These are phyloP conservation scores for Pseudopipra pipra DNA, from an alignment of 2,113 vertebrate genomes.

Conservation along the genomic window DNA sequence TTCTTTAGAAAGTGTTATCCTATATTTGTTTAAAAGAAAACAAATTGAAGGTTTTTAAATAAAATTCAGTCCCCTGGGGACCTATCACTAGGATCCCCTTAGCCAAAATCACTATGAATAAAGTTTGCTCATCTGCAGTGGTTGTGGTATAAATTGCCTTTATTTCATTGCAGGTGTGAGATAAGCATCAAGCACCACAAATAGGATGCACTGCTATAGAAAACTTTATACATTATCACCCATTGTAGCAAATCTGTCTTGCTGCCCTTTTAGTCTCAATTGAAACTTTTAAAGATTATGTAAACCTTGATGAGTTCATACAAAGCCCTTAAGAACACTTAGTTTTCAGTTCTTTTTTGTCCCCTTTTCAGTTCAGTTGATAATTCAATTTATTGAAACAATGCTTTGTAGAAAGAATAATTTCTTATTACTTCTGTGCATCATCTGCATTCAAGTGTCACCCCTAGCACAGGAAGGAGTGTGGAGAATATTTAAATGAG, in stretches of 20 bases:
- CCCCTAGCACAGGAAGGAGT: background rate
- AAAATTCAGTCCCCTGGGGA: background rate
- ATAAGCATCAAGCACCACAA: background rate
- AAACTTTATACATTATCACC: background rate
- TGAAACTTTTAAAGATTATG: background rate
- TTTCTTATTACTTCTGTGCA: background rate
- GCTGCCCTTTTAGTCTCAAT: background rate
- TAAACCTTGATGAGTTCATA: background rate
- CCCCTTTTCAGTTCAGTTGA: background rate
- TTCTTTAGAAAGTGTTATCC: background rate
- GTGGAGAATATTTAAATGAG: background rate
- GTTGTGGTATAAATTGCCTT: background rate
- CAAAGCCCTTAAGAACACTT: background rate
- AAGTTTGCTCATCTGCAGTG: background rate
- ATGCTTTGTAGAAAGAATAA: background rate
- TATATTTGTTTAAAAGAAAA: background rate
- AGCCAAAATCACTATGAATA: background rate
- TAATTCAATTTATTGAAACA: background rate
- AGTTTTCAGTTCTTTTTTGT: background rate
- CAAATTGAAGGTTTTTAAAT: background rate
- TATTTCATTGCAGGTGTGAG: background rate
- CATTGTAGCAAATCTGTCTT: background rate
- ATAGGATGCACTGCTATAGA: background rate
- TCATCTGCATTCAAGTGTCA: background rate
- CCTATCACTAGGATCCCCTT: background rate